These are phyloP conservation scores for Drosophila helvetica DNA, from an alignment of 2,888 invertebrate genomes.

Conservation along the genomic window DNA sequence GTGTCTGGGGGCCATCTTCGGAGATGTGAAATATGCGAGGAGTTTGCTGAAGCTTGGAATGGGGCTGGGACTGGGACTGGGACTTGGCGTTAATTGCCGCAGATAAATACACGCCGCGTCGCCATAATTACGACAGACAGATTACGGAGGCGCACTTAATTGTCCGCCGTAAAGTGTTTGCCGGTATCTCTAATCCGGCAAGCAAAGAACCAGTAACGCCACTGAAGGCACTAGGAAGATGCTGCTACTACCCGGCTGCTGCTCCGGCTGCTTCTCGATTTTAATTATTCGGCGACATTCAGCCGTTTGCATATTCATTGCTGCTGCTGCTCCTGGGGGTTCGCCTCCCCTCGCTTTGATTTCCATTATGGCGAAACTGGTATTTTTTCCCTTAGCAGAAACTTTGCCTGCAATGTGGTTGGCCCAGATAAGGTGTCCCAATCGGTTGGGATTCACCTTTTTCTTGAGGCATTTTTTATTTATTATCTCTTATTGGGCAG, in stretches of 20 bases:
- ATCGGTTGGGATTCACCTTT: slow-evolving; percentile 39
- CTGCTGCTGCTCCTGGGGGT: slow-evolving; percentile 36
- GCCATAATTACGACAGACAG: slow-evolving; percentile 81
- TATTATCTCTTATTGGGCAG: background rate
- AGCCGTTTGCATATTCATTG: slow-evolving; percentile 60
- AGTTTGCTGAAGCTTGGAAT: background rate
- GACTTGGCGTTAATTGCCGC: slow-evolving; percentile 74
- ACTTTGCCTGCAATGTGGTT: slow-evolving; percentile 58
- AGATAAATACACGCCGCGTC: slow-evolving; percentile 75
- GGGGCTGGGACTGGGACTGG: slow-evolving; percentile 37
- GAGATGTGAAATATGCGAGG: slow-evolving; percentile 72
- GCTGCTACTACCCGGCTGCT: slow-evolving; percentile 45
- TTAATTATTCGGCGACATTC: slow-evolving; percentile 74
- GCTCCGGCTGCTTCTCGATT: slow-evolving; percentile 66
- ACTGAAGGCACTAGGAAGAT: slow-evolving; percentile 4
- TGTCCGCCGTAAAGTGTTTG: slow-evolving; percentile 74
- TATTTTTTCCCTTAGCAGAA: slow-evolving; percentile 23
- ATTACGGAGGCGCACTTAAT: slow-evolving; percentile 75
- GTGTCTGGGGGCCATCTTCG: slow-evolving; percentile 53
- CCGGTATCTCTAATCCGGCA: slow-evolving; percentile 54
- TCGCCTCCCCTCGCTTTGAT: slow-evolving; percentile 54
- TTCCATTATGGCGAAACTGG: slow-evolving; percentile 60
- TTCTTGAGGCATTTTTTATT: background rate
- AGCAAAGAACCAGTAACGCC: slow-evolving; percentile 2
- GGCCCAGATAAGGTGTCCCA: slow-evolving; percentile 58